These are phyloP conservation scores for Anomalospiza imberbis DNA, from an alignment of 2,797 vertebrate genomes.

Conservation along the genomic window DNA sequence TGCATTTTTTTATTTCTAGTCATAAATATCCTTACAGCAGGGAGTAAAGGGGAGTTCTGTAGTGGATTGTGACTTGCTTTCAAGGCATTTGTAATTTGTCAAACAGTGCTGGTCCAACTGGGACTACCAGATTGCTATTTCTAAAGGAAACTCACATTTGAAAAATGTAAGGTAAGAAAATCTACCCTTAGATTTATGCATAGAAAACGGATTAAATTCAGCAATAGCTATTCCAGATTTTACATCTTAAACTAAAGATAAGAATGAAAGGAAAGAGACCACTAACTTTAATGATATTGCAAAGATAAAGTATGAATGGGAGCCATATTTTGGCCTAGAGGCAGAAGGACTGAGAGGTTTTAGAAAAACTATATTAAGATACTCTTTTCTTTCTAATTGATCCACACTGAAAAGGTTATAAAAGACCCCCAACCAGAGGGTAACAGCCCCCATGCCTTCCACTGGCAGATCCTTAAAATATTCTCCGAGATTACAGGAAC, in stretches of 20 bases:
- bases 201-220: background rate
- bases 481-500: background rate
- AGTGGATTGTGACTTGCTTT: background rate
- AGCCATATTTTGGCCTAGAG: background rate
- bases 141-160: background rate
- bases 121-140: background rate
- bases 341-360: background rate
- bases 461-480: background rate
- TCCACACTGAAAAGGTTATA: background rate
- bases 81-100: conserved; percentile 33
- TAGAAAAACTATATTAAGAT: background rate
- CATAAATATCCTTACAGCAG: conserved; percentile 30
- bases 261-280: background rate
- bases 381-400: background rate
- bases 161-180: background rate
- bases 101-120: background rate
- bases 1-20: conserved; percentile 14
- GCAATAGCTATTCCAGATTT: background rate
- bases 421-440: background rate
- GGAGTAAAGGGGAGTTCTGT: background rate
- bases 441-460: background rate
- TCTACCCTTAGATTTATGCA: background rate
- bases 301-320: background rate
- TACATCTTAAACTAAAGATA: background rate
- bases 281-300: background rate